Base-by-base conservation (phyloP, 1,140 invertebrate species). In the Lepidostoma basale region DNA sequence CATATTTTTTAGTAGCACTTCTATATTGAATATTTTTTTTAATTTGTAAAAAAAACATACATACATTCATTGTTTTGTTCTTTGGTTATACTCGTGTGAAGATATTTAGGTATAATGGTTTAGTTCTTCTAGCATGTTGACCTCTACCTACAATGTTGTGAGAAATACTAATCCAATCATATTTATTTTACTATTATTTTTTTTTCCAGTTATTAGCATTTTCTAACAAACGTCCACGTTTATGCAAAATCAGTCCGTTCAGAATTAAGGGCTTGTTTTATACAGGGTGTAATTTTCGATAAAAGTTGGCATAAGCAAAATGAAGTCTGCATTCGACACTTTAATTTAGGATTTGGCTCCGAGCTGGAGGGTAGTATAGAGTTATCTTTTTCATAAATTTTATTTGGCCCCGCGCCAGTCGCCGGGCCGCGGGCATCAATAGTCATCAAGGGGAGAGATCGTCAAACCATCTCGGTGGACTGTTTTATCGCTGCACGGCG, bases 341-440 rank as follows among this genome's bases (percentile, higher is more conserved):
- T 70, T 70, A 70, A 70, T 70, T 70, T 70, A 70, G 56, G 64
- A 66, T 66, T 70, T 70, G 68, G 68, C 68, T 66, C 54, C 16
- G 25, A 30, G 18, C 42, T 33, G 20, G 25, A 26, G 54, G 54
- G 47, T 39, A 42, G 36, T 44, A 16, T 36, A 26, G 45, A 66
- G 26, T 63, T 68, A 62, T 62, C 59, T 68, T 62, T 62, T 52
- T 63, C 47, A 44, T 47, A 40, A 59, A 67, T 67, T 67, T 59
- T 33, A 23, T 47, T 42, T 70, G 68, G 68, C 62, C 44, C 16
- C 14, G 16, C 23, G 62, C 68, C 68, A 70, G 63, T 40, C 68
- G 44, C 44, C 40, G 30, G 22, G 45, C 25, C 28, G 23, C 28
- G 36, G 40, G 39, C 22, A 26, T 62, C 44, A 45, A 62, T 62